phyloP scores from a whole-genome alignment of 2,797 vertebrate genomes.

The Agapornis canus region DNA sequence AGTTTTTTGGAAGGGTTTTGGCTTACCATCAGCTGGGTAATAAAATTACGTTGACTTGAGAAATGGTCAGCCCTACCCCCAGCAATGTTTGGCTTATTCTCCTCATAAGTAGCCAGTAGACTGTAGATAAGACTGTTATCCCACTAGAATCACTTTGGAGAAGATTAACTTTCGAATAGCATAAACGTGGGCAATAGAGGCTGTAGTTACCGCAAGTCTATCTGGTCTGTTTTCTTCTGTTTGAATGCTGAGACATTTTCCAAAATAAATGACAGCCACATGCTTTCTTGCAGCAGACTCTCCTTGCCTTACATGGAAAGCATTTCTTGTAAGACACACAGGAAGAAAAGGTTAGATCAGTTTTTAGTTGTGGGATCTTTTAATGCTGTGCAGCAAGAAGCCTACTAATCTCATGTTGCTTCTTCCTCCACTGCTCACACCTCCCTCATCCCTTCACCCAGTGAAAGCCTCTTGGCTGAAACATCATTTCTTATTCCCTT shows the following conservation, averaged over 20 bases:
- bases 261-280: background rate
- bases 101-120: background rate
- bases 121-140: background rate
- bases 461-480: background rate
- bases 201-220: background rate
- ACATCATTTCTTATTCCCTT: background rate
- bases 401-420: background rate
- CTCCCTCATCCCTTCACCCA: background rate
- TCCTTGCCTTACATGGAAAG: background rate
- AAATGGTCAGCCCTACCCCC: background rate
- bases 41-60: background rate
- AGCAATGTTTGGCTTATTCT: background rate
- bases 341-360: background rate
- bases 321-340: background rate
- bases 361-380: background rate
- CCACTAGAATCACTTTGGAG: background rate
- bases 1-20: background rate
- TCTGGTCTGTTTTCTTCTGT: background rate
- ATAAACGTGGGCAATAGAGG: background rate
- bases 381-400: background rate
- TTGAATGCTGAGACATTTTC: background rate
- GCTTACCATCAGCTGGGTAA: background rate
- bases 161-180: background rate
- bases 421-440: background rate
- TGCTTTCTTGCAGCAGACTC: background rate